Evolutionary conservation across 2,113 vertebrate species (phyloP), one percentile per base, ranked within the genome.

Genomic region (Paramisgurnus dabryanus): DNA sequence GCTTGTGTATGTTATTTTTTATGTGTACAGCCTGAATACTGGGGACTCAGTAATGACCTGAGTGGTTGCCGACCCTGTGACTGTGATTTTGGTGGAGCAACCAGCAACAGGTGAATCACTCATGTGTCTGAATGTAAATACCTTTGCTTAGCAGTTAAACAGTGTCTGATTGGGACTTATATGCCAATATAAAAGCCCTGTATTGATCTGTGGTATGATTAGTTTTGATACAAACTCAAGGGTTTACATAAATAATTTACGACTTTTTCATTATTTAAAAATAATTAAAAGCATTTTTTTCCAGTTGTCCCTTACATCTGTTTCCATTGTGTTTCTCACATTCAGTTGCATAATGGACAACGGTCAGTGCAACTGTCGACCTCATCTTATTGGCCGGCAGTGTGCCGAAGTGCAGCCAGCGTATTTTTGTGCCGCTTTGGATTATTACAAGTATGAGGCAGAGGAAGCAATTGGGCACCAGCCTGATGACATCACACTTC

Each of bases 81-180:
- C 86, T 98, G 94, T 5, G 95, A 97, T 86, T 96, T 97, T 50
- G 94, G 95, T 39, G 95, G 94, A 79, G 89, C 95, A 78, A 91
- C 91, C 86, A 94, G 87, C 88, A 96, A 94, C 85, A 94, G 93
- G 95, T 96, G 87, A 41, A 82, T 34, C 12, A 64, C 39, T 82
- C 71, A 0, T 4, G 4, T 45, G 47, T 45, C 69, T 78, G 45
- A 67, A 22, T 61, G 18, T 8, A 50, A 67, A 12, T 41, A 18
- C 39, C 5, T 47, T 55, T 5, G 34, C 55, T n/a, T 45, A 69
- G 65, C 41, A 4, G n/a, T 71, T 12, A 49, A 22, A 17, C 49
- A 76, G 49, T 73, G 71, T 45, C 17, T 22, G 55, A 9, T 73
- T 73, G 39, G 18, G 12, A 11, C 3, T 73, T 58, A 22, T 22